Evolutionary conservation across 2,888 invertebrate genomes (phyloP), one percentile per base, ranked within the genome.

Genomic region (Timema cristinae): DNA sequence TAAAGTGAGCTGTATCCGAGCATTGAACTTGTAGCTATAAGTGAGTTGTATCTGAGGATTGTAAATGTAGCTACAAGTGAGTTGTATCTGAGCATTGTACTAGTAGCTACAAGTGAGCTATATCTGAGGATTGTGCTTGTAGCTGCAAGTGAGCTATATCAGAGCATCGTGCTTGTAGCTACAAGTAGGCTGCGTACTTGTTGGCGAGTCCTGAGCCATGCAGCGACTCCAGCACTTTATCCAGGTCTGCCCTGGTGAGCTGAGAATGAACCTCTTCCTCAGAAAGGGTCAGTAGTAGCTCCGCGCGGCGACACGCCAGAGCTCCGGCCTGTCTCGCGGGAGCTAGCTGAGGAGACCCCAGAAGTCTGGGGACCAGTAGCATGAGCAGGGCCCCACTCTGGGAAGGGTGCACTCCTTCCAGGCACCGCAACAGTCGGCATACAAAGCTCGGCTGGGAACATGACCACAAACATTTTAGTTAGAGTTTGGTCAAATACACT

Each of bases 381-480:
- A 84, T 82, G 63, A 94, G 83, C 13, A 94, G 83, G 0, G 90
- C 85, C 0, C 94, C 93, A 16, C 91, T 91, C 80, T 93, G 92
- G 49, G 84, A 85, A 48, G 86, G 85, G 79, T 88, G 91, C 15
- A 90, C 89, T 54, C 89, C 86, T 61, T 89, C 88, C 61, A 94
- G 81, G 75, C 91, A 90, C 76, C 87, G 87, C 77, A 91, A 83
- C 0, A 91, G 84, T 79, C 90, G 89, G 71, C 89, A 84, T 7
- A 90, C 88, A 77, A 91, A 88, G 74, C 88, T 86, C 0, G 90
- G 89, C 87, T 90, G 82, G n/a, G 83, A 82, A 71, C 15, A 66
- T 32, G 32, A 32, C 32, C 32, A 4, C 32, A 32, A 32, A 32
- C 32, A 32, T 32, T 32, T 32, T 8, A 67, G 51, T 50, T 7